Evolutionary conservation across 1,140 invertebrate genomes (phyloP).

Genomic region (Hylaeus volcanicus): DNA sequence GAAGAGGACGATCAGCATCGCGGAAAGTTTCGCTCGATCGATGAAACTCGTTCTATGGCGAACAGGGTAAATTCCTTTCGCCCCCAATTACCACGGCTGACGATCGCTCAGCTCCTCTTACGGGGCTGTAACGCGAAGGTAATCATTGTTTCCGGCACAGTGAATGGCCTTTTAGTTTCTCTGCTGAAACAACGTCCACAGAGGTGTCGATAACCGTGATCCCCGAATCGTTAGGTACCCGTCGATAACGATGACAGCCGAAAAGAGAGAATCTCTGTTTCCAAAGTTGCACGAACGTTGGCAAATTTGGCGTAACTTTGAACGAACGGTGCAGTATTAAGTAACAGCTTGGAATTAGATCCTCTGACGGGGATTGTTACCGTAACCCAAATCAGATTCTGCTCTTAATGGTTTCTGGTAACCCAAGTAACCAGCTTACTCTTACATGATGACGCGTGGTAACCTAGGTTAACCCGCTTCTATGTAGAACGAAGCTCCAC

Average conservation of each 20-base stretch:
- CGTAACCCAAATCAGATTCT: no score
- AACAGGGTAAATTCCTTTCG: conserved; percentile 49
- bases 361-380: no score
- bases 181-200: conserved; percentile 28
- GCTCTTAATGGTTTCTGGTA: no score
- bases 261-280: not conserved
- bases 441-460: no score
- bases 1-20: conserved; percentile 28
- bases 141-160: conserved; percentile 48
- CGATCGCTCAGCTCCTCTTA: conserved; percentile 22
- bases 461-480: no score
- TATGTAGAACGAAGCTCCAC: no score
- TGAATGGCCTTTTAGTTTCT: conserved; percentile 10
- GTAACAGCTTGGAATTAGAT: no score
- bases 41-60: conserved; percentile 40
- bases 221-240: not conserved
- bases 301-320: not conserved
- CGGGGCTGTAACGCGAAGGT: conserved; percentile 49
- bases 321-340: not conserved
- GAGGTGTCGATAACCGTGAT: conserved; percentile 15
- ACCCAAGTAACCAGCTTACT: no score
- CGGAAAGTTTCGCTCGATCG: conserved; percentile 48
- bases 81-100: conserved; percentile 43
- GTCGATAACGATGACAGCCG: not conserved
- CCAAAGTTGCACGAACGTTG: not conserved